phyloP scores from a whole-genome alignment of 1,140 invertebrate genomes.

The Lepidurus apus region DNA sequence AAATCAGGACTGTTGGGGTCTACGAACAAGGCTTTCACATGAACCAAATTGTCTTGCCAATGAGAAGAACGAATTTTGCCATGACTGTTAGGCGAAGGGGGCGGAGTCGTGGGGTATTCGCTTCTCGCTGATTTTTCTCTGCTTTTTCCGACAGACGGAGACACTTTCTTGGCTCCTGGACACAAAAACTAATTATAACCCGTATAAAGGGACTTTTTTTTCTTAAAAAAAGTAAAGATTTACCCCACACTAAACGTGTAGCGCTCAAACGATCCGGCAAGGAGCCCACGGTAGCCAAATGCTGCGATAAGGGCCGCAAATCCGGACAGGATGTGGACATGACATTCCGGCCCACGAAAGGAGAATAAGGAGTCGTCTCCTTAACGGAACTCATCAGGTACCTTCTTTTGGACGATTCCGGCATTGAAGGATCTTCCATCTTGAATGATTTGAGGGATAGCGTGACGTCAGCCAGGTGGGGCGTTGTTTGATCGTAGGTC shows the following conservation, averaged over 20 bases:
- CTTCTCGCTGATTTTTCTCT: neutral
- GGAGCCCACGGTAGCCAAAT: constrained; percentile 47
- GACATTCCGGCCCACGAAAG: constrained; percentile 28
- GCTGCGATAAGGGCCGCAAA: constrained; percentile 43
- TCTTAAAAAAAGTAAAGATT: neutral
- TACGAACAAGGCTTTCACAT: constrained; percentile 55
- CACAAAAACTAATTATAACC: neutral
- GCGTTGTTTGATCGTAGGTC: constrained; percentile 60
- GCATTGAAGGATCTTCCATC: constrained; percentile 48
- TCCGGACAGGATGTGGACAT: constrained; percentile 80
- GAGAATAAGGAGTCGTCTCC: constrained; percentile 22
- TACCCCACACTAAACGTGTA: constrained; percentile 30
- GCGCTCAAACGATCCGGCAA: constrained; percentile 61
- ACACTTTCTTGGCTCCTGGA: constrained; percentile 8
- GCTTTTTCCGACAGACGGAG: neutral
- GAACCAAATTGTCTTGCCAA: constrained; percentile 52
- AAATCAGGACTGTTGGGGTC: constrained; percentile 56
- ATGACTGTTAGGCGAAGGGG: constrained; percentile 55
- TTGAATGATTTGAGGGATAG: constrained; percentile 44
- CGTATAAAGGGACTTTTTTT: neutral
- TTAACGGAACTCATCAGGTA: constrained; percentile 44
- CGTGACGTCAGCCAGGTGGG: constrained; percentile 62
- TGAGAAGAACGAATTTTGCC: constrained; percentile 37
- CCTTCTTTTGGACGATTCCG: constrained; percentile 44
- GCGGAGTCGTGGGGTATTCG: constrained; percentile 60